Base-by-base conservation (phyloP, 2,113 vertebrate genomes). In the Hydrochoerus hydrochaeris region DNA sequence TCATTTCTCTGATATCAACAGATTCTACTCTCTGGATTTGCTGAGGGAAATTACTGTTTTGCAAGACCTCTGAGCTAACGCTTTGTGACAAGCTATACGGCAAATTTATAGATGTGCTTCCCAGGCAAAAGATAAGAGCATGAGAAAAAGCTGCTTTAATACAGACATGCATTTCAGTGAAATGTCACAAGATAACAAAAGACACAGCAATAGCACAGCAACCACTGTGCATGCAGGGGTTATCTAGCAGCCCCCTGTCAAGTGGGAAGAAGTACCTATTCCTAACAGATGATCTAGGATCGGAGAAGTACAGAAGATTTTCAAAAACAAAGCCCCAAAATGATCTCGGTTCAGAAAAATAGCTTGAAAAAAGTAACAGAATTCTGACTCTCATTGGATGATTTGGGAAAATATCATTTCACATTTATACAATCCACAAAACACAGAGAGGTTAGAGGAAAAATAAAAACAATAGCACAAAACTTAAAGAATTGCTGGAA, bases 181-280 rank as follows among this genome's bases (percentile, higher is more conserved):
- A 94, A 96, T 46, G 49, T 86, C 44, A 60, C 83, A 81, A 52
- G 30, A 54, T 84, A 75, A 81, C 24, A 73, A 93, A 49, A 82
- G n/a, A n/a, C 32, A 38, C 14, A 77, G 28, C 26, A 88, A 63
- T 52, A 81, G 30, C 14, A 52, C 0, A 0, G 44, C 60, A 94
- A 14, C 3, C 32, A 49, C 11, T n/a, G 58, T 46, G 14, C 6
- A 95, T 80, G 35, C 38, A 8, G 62, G 0, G 0, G 58, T 10
- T 82, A 81, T 67, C 67, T n/a, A 80, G 41, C 12, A 91, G 30
- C 13, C 32, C 32, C 75, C 58, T 73, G 80, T 13, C 69, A 90
- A 69, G 57, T 4, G 41, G n/a, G n/a, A 49, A 88, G 77, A 49
- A 71, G 65, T 57, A 71, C 20, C 17, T 90, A 81, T 71, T 93